phyloP scores from a whole-genome alignment of 2,113 vertebrate species.

The Oryzias javanicus region DNA sequence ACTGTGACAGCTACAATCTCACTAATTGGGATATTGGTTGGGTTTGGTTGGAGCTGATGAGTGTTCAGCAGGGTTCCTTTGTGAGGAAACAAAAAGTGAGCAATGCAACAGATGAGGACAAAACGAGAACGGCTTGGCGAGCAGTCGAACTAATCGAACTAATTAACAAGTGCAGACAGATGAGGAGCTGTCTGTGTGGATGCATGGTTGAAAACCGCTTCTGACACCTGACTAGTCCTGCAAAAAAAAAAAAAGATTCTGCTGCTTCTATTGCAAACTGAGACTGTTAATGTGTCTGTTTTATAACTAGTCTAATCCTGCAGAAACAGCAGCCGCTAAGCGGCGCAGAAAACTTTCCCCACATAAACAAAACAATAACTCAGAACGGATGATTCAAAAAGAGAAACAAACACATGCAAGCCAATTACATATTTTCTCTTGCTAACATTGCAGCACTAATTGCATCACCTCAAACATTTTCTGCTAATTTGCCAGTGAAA shows the following conservation, averaged over 20 bases:
- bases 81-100: constrained; percentile 64
- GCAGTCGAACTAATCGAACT: constrained; percentile 46
- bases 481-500: constrained; percentile 19
- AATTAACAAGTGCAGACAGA: constrained; percentile 58
- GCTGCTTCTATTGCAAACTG: constrained; percentile 8
- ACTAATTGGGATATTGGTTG: constrained; percentile 65
- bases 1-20: constrained; percentile 62
- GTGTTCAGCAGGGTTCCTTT: constrained; percentile 50
- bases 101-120: constrained; percentile 54
- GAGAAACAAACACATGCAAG: background rate
- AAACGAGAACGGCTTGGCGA: constrained; percentile 51
- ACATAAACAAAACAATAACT: background rate
- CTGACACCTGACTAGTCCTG: constrained; percentile 21
- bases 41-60: constrained; percentile 66
- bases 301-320: background rate
- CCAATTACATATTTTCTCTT: constrained; percentile 4
- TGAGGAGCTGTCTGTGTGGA: constrained; percentile 46
- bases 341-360: too few relatives aligned
- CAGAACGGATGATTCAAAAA: background rate
- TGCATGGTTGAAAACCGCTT: constrained; percentile 21
- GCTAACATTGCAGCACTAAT: constrained; percentile 9
- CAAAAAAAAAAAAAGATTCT: constrained; percentile 23
- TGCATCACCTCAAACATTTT: constrained; percentile 10
- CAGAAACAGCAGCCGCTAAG: constrained; percentile 5
- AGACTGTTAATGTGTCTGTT: constrained; percentile 14